Evolutionary conservation across 1,140 invertebrate genomes (phyloP), one percentile per base, ranked within the genome.

Genomic region (Varroa destructor): DNA sequence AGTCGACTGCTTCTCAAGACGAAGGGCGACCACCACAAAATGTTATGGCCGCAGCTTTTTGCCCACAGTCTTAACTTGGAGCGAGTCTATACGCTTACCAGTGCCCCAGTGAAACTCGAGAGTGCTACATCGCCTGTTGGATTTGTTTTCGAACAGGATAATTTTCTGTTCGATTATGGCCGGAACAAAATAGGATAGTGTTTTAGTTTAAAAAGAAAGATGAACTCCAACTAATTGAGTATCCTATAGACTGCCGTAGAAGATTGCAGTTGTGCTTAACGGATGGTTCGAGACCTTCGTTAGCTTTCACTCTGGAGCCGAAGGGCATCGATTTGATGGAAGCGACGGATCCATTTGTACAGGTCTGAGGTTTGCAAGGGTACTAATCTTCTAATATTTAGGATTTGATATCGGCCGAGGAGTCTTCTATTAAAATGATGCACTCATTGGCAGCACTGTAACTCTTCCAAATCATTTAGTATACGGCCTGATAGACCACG

Each of bases 191-290:
- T 51, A 51, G 4, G 46, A 51, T 3, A 5, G 61, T 36, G 46
- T 25, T 67, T 37, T 40, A 40, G 61, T 36, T 37, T 25, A 12
- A 67, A 67, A 37, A 43, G 61, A 67, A 37, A 67, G 46, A 67
- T 12, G 25, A 12, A 58, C 61, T 25, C 3, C 46, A 40, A 37
- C 12, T 12, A 40, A 67, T 37, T 67, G 61, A 37, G 40, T 40
- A 12, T 40, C 61, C 61, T 67, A 67, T 67, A 67, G 46, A 43
- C 61, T 40, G 37, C 14, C 40, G 40, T 67, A 67, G 61, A 37
- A 40, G 37, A 67, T 36, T 43, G 37, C 61, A 67, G 61, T 67
- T 51, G 40, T 67, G 61, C 61, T 67, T 12, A 37, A 67, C 36
- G 61, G 46, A 46, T 40, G 46, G 12, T 67, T 46, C 37, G 61